These are phyloP conservation scores for Leiothrix lutea DNA, from an alignment of 2,113 vertebrate species.

Conservation along the genomic window DNA sequence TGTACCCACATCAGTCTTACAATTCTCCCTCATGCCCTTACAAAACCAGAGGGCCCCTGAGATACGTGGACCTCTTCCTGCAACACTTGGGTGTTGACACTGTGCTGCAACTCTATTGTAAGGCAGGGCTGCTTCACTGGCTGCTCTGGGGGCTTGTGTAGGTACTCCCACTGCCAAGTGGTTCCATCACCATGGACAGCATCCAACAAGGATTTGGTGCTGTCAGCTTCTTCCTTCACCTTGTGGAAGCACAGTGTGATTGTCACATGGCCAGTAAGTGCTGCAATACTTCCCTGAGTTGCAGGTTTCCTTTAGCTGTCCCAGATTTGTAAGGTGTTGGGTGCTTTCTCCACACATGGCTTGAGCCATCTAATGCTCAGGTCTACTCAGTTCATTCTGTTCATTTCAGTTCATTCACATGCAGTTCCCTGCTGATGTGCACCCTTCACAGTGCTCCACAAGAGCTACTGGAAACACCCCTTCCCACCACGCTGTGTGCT, in stretches of 20 bases:
- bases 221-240: not conserved
- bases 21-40: not conserved
- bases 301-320: not conserved
- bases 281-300: not conserved
- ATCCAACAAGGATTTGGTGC: not conserved
- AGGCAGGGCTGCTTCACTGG: not conserved
- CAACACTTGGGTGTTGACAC: not conserved
- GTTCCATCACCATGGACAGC: not conserved
- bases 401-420: not conserved
- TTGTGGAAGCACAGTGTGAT: not conserved
- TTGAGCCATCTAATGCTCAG: not conserved
- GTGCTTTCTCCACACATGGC: not conserved
- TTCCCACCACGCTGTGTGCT: not conserved
- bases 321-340: not conserved
- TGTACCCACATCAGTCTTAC: not conserved
- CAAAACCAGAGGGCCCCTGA: not conserved
- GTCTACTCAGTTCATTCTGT: not conserved
- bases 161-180: not conserved
- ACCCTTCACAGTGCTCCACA: not conserved
- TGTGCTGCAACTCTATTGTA: not conserved
- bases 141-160: accelerated
- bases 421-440: not conserved
- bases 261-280: not conserved
- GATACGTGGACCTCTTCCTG: not conserved
- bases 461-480: not conserved